Conservation (phyloP, 2,797 vertebrate species). For the Myotis pilosus region DNA sequence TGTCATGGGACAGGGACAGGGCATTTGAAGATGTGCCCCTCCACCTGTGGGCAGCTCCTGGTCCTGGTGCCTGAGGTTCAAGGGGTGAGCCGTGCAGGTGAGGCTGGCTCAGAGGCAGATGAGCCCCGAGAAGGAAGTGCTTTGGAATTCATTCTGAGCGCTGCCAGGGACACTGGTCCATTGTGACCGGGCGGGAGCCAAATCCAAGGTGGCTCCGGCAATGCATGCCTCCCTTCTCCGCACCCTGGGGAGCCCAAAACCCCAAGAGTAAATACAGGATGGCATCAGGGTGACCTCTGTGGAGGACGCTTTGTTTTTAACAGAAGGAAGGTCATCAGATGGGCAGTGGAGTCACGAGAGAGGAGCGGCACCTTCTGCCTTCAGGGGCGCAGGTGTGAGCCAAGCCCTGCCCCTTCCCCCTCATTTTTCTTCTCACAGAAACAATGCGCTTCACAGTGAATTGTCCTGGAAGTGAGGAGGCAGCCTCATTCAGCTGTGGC, state of each 20-base stretch:
- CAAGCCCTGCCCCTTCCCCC: neutral
- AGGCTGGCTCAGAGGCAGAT: accelerated
- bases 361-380: accelerated
- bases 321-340: neutral
- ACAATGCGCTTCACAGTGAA: neutral
- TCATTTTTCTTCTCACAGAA: neutral
- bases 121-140: too few relatives aligned
- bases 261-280: accelerated
- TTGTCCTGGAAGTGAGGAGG: neutral
- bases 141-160: neutral
- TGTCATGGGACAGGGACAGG: neutral
- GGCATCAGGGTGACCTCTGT: too few relatives aligned
- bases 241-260: neutral
- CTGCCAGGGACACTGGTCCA: neutral
- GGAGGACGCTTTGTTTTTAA: neutral
- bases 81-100: neutral
- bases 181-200: too few relatives aligned
- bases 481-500: conserved; percentile 37
- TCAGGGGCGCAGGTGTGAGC: accelerated
- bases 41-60: neutral
- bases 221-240: accelerated
- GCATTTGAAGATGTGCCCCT: neutral
- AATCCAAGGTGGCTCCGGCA: neutral
- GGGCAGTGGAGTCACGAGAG: accelerated
- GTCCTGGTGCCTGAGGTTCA: accelerated